Evolutionary conservation across 2,888 invertebrate genomes (phyloP).

Genomic region (Pycnomerus fuliginosus): DNA sequence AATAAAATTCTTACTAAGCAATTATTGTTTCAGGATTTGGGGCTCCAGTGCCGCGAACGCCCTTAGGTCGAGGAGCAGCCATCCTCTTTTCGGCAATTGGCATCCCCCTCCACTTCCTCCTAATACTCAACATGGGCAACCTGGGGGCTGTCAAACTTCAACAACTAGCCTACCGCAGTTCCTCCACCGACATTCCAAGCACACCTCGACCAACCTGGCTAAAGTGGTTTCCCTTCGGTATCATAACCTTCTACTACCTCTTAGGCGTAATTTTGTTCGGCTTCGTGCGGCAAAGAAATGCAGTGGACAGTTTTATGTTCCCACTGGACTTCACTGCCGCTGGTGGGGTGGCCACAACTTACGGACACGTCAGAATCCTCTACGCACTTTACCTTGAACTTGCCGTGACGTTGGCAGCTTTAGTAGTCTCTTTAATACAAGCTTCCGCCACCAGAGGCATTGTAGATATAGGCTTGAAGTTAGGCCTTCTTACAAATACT

Average conservation of each 20-base stretch:
- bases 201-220: constrained; percentile 42
- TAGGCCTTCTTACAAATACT: constrained; percentile 57
- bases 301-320: constrained; percentile 62
- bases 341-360: constrained; percentile 64
- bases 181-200: constrained; percentile 37
- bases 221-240: constrained; percentile 52
- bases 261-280: constrained; percentile 64
- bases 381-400: constrained; percentile 70
- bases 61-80: constrained; percentile 62
- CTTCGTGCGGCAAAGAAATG: constrained; percentile 54
- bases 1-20: too few species aligned
- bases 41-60: constrained; percentile 69
- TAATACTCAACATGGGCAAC: constrained; percentile 59
- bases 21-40: constrained; percentile 61
- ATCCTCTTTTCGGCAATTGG: constrained; percentile 66
- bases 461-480: constrained; percentile 57
- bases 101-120: constrained; percentile 66
- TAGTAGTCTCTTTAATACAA: constrained; percentile 60
- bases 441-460: constrained; percentile 60
- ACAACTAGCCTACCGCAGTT: constrained; percentile 44
- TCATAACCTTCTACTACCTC: constrained; percentile 58
- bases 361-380: constrained; percentile 59
- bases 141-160: constrained; percentile 55
- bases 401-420: constrained; percentile 63
- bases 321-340: constrained; percentile 71